A percentile compares a stretch with the other conserved stretches of the same genome.
These are phyloP conservation scores for Listrodromus nycthemerus DNA, from an alignment of 2,888 invertebrate genomes.

Conservation along the genomic window DNA sequence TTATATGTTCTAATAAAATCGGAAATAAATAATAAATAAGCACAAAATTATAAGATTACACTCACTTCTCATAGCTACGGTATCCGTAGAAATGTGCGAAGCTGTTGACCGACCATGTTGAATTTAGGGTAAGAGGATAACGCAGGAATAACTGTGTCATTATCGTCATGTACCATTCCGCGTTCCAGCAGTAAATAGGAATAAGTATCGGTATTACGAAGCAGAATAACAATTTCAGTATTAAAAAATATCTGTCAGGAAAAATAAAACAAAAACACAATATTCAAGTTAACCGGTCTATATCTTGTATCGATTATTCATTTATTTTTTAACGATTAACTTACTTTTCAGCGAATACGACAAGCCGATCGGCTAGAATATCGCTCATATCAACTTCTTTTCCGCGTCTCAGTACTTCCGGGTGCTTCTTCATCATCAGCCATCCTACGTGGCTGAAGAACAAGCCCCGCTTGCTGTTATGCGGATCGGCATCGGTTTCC, in stretches of 20 bases:
- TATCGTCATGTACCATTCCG: constrained; percentile 81
- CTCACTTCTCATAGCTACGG: constrained; percentile 59
- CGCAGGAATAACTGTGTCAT: constrained; percentile 85
- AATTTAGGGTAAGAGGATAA: constrained; percentile 85
- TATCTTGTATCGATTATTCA: neutral
- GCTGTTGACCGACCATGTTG: constrained; percentile 87
- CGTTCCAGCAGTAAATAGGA: no score
- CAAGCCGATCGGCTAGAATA: no score
- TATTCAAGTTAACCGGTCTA: neutral
- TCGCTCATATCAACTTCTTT: no score
- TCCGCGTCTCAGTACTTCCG: no score
- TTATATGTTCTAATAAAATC: neutral
- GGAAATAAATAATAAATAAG: neutral
- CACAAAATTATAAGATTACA: neutral
- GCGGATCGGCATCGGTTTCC: constrained; percentile 87
- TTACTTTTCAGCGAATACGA: neutral
- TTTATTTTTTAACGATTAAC: neutral
- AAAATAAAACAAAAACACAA: constrained; percentile 25
- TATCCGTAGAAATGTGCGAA: constrained; percentile 85
- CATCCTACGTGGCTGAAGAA: constrained; percentile 97
- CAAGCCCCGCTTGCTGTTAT: constrained; percentile 93
- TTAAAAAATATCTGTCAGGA: constrained; percentile 84
- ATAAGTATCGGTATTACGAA: constrained; percentile 86
- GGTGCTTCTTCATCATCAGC: constrained; percentile 93
- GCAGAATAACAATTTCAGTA: constrained; percentile 85